These are phyloP conservation scores for Parnassius orleans DNA, from an alignment of 2,888 invertebrate genomes.

Conservation along the genomic window DNA sequence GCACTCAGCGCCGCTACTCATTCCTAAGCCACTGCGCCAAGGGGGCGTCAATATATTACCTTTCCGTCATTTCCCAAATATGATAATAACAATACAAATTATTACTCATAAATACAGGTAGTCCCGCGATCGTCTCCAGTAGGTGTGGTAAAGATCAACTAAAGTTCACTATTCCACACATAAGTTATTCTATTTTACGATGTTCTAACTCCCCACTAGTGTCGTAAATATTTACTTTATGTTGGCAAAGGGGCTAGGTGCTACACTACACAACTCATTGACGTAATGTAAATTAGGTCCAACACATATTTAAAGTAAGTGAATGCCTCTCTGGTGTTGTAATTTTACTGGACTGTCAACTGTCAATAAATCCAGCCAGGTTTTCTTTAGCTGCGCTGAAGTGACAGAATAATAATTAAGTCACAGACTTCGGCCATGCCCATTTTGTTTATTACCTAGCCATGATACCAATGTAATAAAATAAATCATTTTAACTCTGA, in stretches of 20 bases:
- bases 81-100: no score
- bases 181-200: constrained; percentile 25
- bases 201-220: constrained; percentile 20
- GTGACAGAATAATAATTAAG: constrained; percentile 63
- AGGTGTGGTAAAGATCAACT: constrained; percentile 17
- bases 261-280: constrained; percentile 21
- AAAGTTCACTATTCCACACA: constrained; percentile 25
- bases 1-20: no score
- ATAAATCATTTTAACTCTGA: constrained; percentile 57
- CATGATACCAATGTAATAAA: constrained; percentile 52
- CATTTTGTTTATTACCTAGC: constrained; percentile 58
- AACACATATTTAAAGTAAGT: constrained; percentile 24
- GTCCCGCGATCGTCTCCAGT: not conserved
- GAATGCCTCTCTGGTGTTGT: constrained; percentile 25
- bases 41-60: no score
- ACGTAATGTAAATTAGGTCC: constrained; percentile 23
- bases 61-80: no score
- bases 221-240: constrained; percentile 26
- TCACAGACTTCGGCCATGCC: constrained; percentile 48
- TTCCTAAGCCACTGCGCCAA: no score
- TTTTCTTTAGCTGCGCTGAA: constrained; percentile 52
- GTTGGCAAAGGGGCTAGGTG: constrained; percentile 15
- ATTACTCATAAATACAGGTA: no score
- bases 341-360: constrained; percentile 32
- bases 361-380: constrained; percentile 57